Base-by-base conservation (phyloP, 2,797 vertebrate species). In the Microctenopoma steveboyesi region DNA sequence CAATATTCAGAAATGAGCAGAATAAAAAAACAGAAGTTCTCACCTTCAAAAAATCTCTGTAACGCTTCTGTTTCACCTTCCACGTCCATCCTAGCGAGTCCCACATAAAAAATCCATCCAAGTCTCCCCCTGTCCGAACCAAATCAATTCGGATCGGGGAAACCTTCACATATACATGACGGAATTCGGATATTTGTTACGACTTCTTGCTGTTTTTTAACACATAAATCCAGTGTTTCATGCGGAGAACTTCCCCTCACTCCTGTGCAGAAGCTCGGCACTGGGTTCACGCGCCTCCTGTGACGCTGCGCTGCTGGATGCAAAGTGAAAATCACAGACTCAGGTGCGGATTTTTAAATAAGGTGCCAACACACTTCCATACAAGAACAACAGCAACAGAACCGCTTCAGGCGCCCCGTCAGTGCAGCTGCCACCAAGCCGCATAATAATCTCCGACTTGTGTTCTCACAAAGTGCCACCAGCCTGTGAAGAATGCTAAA, bases 1-100 rank as follows among this genome's bases (percentile, higher is more conserved):
- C 27, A 9, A 60, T 33, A 27, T 2, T 9, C 16, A 28, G 28
- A n/a, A 13, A 7, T 1, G 1, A 3, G 13, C 2, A 55, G 2
- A 37, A 7, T 7, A 22, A 13, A 37, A 39, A 55, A 59, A 57
- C 4, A 51, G 7, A 14, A 22, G 9, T 25, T 66, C 93, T 92
- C 95, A 99, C 97, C 97, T 96, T 99, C 97, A 69, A 99, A 99
- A 88, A 99, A 99, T 86, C 97, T 96, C 94, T 98, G 97, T 93
- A 99, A 92, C 88, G 97, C 97, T 91, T 99, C 97, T 57, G 96
- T 97, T 95, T 99, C 97, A 95, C 97, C 97, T 93, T 98, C 97
- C 94, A 98, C 97, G 92, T 98, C 97, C 97, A 98, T 98, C 89
- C 91, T 95, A 94, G 92, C 92, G 89, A 87, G 94, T 95, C 87